Base-by-base conservation (phyloP, 2,113 vertebrate species). In the Limanda limanda region DNA sequence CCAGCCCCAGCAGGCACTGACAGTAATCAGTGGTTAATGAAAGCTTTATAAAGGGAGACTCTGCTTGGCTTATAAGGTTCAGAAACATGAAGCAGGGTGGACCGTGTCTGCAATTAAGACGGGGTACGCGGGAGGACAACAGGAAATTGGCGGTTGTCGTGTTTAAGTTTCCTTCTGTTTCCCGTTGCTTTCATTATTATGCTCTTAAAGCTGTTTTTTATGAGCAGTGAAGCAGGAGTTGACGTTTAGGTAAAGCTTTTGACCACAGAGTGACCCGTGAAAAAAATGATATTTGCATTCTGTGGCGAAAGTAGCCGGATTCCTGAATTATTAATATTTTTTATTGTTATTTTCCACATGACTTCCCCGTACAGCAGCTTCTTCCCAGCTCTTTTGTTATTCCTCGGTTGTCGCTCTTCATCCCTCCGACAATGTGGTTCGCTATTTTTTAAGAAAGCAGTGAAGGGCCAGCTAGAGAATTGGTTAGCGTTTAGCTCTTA, bases 21-120 rank as follows among this genome's bases (percentile, higher is more conserved):
- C 74, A 79, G 83, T 58, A 81, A 84, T 88, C 85, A 71, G 69
- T 24, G 4, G 66, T 70, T 86, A 86, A 91, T 91, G 77, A 87
- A 91, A 83, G 82, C 68, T 74, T 73, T 76, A 76, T 88, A 86
- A 81, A 81, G 65, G 48, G 17, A 42, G 81, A 61, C 71, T 89
- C 86, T 56, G 74, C 66, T 78, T 76, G 74, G 72, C 84, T 90
- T 83, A 82, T 48, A 48, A 75, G 72, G 54, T 62, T 71, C 83
- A 78, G 65, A 65, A 82, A 79, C 0, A 9, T 76, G 80, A 89
- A 90, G 78, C 70, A 72, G 31, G 72, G 68, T 72, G 79, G 76
- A 79, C 82, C 54, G 62, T 11, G n/a, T 64, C 65, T 82, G 67
- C 45, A 84, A 83, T 88, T 83, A 88, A 71, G 67, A 74, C 3